phyloP scores from a whole-genome alignment of 2,888 invertebrate genomes.

The Cerceris rybyensis region DNA sequence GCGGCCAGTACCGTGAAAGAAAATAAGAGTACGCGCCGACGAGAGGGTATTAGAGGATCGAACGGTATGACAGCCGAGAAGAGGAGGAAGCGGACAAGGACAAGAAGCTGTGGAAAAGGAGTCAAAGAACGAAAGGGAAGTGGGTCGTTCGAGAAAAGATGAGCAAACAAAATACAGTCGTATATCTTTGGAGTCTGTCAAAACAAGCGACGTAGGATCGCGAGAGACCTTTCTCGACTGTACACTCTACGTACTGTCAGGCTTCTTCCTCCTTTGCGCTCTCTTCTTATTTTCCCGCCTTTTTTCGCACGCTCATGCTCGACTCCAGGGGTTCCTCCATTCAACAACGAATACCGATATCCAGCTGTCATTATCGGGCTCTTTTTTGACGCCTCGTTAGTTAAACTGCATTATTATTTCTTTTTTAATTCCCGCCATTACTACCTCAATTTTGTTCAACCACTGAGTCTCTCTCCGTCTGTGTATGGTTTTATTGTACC shows the following conservation, averaged over 20 bases:
- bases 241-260: slow-evolving; percentile 39
- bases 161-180: slow-evolving; percentile 68
- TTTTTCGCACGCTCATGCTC: background rate
- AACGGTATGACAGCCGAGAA: slow-evolving; percentile 59
- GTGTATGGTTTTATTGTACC: too few relatives aligned
- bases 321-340: background rate
- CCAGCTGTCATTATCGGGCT: background rate
- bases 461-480: too few relatives aligned
- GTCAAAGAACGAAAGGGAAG: slow-evolving; percentile 61
- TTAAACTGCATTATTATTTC: background rate
- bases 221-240: slow-evolving; percentile 57
- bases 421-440: background rate
- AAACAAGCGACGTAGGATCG: slow-evolving; percentile 71
- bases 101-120: slow-evolving; percentile 38
- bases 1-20: slow-evolving; percentile 42
- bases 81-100: slow-evolving; percentile 40
- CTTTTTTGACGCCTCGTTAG: background rate
- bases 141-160: slow-evolving; percentile 61
- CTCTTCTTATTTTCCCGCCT: background rate
- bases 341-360: background rate
- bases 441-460: background rate
- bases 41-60: slow-evolving; percentile 62
- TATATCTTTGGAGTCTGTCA: slow-evolving; percentile 74
- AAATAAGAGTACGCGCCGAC: slow-evolving; percentile 56
- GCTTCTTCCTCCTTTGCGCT: background rate